These are phyloP conservation scores for Chymomyza procnemis DNA, from an alignment of 2,888 invertebrate genomes.

Conservation along the genomic window DNA sequence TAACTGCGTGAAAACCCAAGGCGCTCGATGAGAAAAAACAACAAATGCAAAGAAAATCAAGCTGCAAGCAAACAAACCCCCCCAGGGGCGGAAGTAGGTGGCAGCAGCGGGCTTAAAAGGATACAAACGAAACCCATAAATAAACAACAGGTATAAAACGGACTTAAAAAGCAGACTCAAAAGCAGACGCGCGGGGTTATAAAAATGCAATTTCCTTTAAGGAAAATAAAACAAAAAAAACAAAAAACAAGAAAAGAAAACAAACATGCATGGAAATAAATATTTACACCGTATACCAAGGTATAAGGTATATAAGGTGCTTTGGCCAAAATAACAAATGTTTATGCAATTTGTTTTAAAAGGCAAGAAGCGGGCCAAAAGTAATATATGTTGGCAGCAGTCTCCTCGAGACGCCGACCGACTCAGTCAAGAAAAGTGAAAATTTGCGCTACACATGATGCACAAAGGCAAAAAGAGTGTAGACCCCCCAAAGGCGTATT, in stretches of 20 bases:
- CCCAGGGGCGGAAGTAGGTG: neutral
- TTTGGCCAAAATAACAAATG: constrained; percentile 58
- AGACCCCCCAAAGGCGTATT: constrained; percentile 25
- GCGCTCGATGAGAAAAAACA: constrained; percentile 21
- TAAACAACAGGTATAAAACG: constrained; percentile 59
- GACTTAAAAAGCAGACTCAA: constrained; percentile 46
- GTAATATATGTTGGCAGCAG: neutral
- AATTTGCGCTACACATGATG: constrained; percentile 9
- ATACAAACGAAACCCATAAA: constrained; percentile 50
- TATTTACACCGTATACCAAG: constrained; percentile 10
- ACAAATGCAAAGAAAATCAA: constrained; percentile 22
- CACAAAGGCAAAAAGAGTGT: constrained; percentile 7
- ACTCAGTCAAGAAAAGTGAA: constrained; percentile 19
- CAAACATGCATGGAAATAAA: constrained; percentile 14
- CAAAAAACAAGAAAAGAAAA: neutral
- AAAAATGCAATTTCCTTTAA: constrained; percentile 55
- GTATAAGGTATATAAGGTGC: constrained; percentile 19
- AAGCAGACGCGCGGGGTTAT: constrained; percentile 33
- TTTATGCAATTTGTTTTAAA: constrained; percentile 61
- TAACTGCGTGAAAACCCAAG: constrained; percentile 30
- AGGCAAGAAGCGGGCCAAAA: constrained; percentile 20
- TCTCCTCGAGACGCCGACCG: no score
- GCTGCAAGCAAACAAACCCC: constrained; percentile 4
- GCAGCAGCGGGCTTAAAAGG: constrained; percentile 8
- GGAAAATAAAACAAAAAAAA: neutral